A percentile compares a stretch with the other conserved stretches of the same genome.
These are phyloP conservation scores for Heliothis peltigera DNA, from an alignment of 2,888 invertebrate species.

Conservation along the genomic window DNA sequence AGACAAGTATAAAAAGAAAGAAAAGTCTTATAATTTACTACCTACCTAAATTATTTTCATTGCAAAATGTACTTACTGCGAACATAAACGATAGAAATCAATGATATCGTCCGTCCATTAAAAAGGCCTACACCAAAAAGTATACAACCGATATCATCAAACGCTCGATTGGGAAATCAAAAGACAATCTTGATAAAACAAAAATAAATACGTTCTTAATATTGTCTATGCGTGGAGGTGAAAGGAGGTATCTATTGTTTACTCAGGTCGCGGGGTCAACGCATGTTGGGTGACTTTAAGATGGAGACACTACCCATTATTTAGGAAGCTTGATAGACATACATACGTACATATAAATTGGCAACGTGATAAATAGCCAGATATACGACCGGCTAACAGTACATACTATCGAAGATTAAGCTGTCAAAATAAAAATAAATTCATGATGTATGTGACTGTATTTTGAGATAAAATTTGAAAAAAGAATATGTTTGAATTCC, in stretches of 20 bases:
- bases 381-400: constrained; percentile 57
- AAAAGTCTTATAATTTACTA: not conserved
- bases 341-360: constrained; percentile 53
- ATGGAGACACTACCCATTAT: constrained; percentile 60
- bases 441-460: constrained; percentile 49
- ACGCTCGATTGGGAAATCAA: constrained; percentile 53
- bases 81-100: not conserved
- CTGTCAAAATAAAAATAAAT: constrained; percentile 45
- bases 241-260: constrained; percentile 66
- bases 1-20: not conserved
- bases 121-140: constrained; percentile 7
- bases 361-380: constrained; percentile 63
- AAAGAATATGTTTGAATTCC: constrained; percentile 30
- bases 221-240: constrained; percentile 64
- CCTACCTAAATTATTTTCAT: not conserved
- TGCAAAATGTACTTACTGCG: no score
- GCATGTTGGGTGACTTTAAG: constrained; percentile 57
- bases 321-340: constrained; percentile 61
- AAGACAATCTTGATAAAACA: constrained; percentile 61
- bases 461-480: constrained; percentile 40
- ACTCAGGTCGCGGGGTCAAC: constrained; percentile 63
- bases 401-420: constrained; percentile 21
- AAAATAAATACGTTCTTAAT: constrained; percentile 65
- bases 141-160: constrained; percentile 37
- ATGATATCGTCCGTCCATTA: not conserved